Conservation (phyloP, 2,888 invertebrate species). For the Perizoma flavofasciatum region DNA sequence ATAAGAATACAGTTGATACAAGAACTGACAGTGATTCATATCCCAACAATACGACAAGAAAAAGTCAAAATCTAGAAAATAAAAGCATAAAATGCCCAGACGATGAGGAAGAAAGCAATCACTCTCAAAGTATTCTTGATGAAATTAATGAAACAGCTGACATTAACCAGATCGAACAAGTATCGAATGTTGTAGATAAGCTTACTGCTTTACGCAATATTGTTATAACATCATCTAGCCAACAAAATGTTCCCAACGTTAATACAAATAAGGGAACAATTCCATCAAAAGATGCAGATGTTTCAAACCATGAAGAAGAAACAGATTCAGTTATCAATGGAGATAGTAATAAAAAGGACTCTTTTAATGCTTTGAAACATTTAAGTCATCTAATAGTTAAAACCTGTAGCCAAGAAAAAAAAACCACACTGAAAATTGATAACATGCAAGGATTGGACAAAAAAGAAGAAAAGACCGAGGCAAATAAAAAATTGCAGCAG, state of each 20-base stretch:
- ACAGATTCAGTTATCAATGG: conserved; percentile 8
- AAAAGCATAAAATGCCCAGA: background rate
- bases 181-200: conserved; percentile 17
- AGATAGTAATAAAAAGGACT: conserved; percentile 23
- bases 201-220: conserved; percentile 24
- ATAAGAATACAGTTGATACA: conserved; percentile 2
- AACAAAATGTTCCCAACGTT: conserved; percentile 10
- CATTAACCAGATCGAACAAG: conserved; percentile 1
- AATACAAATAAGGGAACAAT: conserved; percentile 18
- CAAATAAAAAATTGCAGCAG: conserved; percentile 23
- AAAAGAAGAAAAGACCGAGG: conserved; percentile 10
- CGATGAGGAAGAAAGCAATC: conserved; percentile 25
- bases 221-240: conserved; percentile 25
- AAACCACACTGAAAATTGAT: conserved; percentile 28
- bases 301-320: conserved; percentile 13
- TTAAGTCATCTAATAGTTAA: conserved; percentile 52
- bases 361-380: conserved; percentile 35
- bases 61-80: conserved; percentile 11
- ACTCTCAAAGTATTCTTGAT: conserved; percentile 22
- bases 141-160: conserved; percentile 6
- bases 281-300: conserved; percentile 17
- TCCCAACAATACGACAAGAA: conserved; percentile 13
- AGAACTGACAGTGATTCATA: conserved; percentile 4
- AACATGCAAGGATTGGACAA: conserved; percentile 9
- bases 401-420: conserved; percentile 46